These are phyloP conservation scores for Tyria jacobaeae DNA, from an alignment of 2,888 invertebrate species.

Conservation along the genomic window DNA sequence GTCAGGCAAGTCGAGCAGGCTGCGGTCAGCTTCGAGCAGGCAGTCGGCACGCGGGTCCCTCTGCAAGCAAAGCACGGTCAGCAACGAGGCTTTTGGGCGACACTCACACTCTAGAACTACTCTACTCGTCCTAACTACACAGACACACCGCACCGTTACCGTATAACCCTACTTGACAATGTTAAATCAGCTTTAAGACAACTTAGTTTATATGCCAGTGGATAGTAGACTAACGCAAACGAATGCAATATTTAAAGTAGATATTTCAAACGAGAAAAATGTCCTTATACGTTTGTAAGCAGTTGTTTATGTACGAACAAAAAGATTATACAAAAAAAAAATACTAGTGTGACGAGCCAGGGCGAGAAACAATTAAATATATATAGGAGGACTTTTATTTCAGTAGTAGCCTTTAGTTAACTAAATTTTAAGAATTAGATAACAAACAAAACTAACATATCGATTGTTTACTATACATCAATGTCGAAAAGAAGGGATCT, in stretches of 20 bases:
- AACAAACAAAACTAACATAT: too few relatives aligned
- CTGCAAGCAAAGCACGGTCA: conserved; percentile 59
- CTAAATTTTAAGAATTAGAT: background rate
- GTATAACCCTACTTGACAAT: conserved; percentile 5
- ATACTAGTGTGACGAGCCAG: too few relatives aligned
- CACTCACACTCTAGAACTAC: conserved; percentile 22
- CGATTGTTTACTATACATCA: background rate
- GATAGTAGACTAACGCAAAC: conserved; percentile 7
- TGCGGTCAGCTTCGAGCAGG: conserved; percentile 76
- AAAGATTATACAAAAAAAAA: too few relatives aligned
- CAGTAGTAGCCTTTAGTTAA: background rate
- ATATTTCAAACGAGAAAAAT: background rate
- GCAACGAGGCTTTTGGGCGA: conserved; percentile 27
- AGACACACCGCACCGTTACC: conserved; percentile 13
- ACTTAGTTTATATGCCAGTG: background rate
- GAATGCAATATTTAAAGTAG: background rate
- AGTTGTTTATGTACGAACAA: background rate
- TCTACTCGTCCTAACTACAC: conserved; percentile 6
- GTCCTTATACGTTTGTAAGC: background rate
- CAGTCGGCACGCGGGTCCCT: conserved; percentile 72
- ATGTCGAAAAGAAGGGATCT: background rate
- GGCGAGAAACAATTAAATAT: too few relatives aligned
- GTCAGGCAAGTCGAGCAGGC: conserved; percentile 74
- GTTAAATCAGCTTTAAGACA: conserved; percentile 2
- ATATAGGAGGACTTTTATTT: background rate